Percentiles rank a stretch among this genome's conserved stretches.
phyloP scores from a whole-genome alignment of 2,113 vertebrate genomes.

The Silurus glanis region DNA sequence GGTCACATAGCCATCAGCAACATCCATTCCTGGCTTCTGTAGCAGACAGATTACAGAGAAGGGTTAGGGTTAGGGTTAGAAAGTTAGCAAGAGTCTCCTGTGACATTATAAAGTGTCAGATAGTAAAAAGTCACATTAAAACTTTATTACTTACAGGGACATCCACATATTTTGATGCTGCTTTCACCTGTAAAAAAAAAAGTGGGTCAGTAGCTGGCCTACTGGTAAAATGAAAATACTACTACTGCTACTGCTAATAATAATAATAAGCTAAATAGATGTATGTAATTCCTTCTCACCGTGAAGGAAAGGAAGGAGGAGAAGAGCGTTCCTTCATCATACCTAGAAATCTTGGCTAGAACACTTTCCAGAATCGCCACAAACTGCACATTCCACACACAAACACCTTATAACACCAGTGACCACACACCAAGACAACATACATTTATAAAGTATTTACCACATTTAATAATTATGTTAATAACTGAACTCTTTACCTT shows the following conservation, averaged over 20 bases:
- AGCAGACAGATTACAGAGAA: conserved; percentile 47
- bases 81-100: conserved; percentile 34
- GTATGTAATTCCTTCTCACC: conserved; percentile 75
- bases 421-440: background rate
- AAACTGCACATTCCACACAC: conserved; percentile 76
- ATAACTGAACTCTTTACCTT: conserved; percentile 78
- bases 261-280: background rate
- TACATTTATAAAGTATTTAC: background rate
- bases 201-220: conserved; percentile 18
- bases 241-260: background rate
- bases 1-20: conserved; percentile 98
- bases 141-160: conserved; percentile 91
- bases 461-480: background rate
- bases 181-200: conserved; percentile 88
- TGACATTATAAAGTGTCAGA: conserved; percentile 1
- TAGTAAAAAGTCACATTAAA: background rate
- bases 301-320: conserved; percentile 99
- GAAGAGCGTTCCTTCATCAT: conserved; percentile 98
- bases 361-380: conserved; percentile 95
- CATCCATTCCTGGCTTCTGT: conserved; percentile 99
- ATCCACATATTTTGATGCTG: conserved; percentile 99
- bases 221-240: background rate
- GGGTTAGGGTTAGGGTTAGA: background rate
- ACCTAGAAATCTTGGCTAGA: conserved; percentile 97
- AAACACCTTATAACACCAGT: conserved; percentile 44